Conservation (phyloP, 1,140 invertebrate species). For the Bicyclus anynana region DNA sequence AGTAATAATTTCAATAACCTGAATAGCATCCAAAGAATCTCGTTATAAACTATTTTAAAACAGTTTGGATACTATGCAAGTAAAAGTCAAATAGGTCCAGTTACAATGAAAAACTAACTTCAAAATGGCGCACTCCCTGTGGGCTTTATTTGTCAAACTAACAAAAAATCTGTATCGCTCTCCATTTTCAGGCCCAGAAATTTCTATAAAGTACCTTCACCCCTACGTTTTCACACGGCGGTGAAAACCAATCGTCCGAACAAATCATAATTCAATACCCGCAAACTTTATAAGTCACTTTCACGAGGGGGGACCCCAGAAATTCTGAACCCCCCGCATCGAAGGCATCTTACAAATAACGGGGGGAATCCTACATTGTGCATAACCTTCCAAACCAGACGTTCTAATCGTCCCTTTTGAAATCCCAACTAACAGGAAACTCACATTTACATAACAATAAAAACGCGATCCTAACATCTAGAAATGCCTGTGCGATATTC, state of each 20-base stretch:
- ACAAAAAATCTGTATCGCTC: not conserved
- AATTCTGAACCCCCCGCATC: slow-evolving; percentile 44
- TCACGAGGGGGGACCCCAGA: slow-evolving; percentile 49
- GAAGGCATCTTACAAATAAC: slow-evolving; percentile 58
- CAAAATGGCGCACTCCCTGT: not conserved
- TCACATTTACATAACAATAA: slow-evolving; percentile 77
- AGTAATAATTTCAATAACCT: too few species aligned
- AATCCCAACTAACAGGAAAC: slow-evolving; percentile 74
- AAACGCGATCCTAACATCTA: slow-evolving; percentile 74
- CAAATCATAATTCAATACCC: slow-evolving; percentile 63
- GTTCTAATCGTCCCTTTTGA: slow-evolving; percentile 75
- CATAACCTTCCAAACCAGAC: slow-evolving; percentile 72
- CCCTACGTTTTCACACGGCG: slow-evolving; percentile 40
- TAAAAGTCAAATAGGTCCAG: too few species aligned
- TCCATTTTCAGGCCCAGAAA: not conserved
- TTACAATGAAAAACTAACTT: too few species aligned
- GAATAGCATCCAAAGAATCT: too few species aligned
- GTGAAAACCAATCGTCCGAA: slow-evolving; percentile 54
- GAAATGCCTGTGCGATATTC: slow-evolving; percentile 75
- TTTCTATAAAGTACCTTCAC: slow-evolving; percentile 8
- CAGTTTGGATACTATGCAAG: too few species aligned
- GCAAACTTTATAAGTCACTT: slow-evolving; percentile 60
- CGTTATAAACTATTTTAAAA: too few species aligned
- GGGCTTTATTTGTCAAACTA: not conserved
- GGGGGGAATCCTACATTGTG: slow-evolving; percentile 55